Evolutionary conservation across 2,113 vertebrate genomes (phyloP), one percentile per base, ranked within the genome.

Genomic region (Silurus meridionalis): DNA sequence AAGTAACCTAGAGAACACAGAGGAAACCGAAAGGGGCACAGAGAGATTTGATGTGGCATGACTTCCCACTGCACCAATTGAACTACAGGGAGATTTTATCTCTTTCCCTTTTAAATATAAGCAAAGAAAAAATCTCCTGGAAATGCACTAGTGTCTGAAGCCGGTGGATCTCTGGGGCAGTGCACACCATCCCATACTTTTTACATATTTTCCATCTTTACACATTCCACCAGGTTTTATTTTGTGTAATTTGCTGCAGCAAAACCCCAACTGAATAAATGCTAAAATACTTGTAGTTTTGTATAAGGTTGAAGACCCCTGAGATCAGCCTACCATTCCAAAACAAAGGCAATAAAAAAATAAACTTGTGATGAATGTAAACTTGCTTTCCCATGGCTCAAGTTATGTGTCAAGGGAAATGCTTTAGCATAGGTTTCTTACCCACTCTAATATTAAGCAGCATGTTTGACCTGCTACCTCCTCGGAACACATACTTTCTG

Each of bases 381-480:
- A 81, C 63, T 72, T 25, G 61, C 72, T n/a, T 48, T 79, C 48
- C 58, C 5, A 5, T n/a, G 75, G 67, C 64, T 74, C 57, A 81
- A 37, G 69, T 77, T 83, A 77, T 75, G 81, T 82, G 58, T 90
- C 82, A 88, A 86, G 58, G 55, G 72, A 60, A 86, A 71, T 46
- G 25, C 57, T 81, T 89, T 82, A 58, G 82, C 84, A 84, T 79
- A 80, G 86, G 83, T 69, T 77, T 69, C 83, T 71, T 84, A 83
- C 85, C 60, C 55, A 63, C 28, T 19, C 77, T 50, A 85, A 78
- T 84, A 87, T 87, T 85, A 67, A 25, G 46, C 10, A 14, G 37
- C 72, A 46, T 89, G 84, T 85, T 86, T 87, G 85, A 88, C 82
- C 82, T 89, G 67, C 28, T 83, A 82, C 60, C 37, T 37, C 37